Evolutionary conservation across 2,888 invertebrate genomes (phyloP), one percentile per base, ranked within the genome.

Genomic region (Chironomus tentans): DNA sequence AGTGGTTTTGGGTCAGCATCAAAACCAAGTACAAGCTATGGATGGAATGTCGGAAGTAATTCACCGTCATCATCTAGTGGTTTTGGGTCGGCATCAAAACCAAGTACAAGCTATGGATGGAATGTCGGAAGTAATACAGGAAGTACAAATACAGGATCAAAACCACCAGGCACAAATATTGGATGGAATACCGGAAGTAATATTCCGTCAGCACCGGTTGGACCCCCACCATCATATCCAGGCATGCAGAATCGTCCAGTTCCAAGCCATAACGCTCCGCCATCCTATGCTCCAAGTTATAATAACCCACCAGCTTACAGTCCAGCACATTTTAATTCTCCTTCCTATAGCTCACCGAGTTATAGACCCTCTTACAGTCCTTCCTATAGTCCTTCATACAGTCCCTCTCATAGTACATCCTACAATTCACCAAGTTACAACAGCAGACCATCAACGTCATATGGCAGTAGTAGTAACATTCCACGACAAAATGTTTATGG

Each of bases 201-300:
- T 22, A 28, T 1, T 21, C 68, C 56, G 2, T 72, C 72, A 70
- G 28, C 21, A 61, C 61, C 76, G 12, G 70, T 10, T 15, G 70
- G 76, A 4, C 47, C 76, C 10, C 76, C 76, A 12, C 76, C 76
- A 13, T 12, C 72, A n/a, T 76, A 76, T 61, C 76, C 76, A 10
- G 76, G 76, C 2, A n/a, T 72, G 18, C 62, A 28, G 2, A 68
- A 68, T 22, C 21, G 46, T 24, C 68, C 76, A 21, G 56, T 38
- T 48, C 15, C 72, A 21, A 61, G 13, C 24, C 15, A 7, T 18
- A 56, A 56, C 18, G 5, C 13, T 5, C 76, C 71, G 12, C 76
- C 76, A 4, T 68, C 72, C 5, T 76, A 73, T 73, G 62, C 73
- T 0, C 73, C 24, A 38, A 73, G 73, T 6, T 38, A 62, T 15